Percentiles rank a stretch among this genome's conserved stretches.
phyloP scores from a whole-genome alignment of 2,888 invertebrate genomes.

The Apoda limacodes region DNA sequence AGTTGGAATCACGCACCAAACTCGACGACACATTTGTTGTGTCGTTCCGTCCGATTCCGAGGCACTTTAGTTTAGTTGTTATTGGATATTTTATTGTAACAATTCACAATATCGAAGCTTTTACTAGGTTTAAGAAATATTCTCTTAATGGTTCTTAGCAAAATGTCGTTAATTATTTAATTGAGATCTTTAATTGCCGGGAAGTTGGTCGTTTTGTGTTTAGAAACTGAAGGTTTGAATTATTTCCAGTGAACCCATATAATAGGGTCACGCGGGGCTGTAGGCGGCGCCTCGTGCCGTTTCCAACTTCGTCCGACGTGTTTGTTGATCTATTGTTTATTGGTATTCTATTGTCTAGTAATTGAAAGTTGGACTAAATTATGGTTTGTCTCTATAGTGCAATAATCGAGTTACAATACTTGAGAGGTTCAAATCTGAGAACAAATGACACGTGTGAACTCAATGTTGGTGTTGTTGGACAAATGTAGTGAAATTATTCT shows the following conservation, averaged over 20 bases:
- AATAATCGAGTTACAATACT: no score
- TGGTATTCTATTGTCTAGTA: constrained; percentile 28
- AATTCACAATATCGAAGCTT: no score
- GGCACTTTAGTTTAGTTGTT: no score
- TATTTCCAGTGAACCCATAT: constrained; percentile 39
- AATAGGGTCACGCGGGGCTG: constrained; percentile 38
- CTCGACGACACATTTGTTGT: no score
- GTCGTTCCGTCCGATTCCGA: no score
- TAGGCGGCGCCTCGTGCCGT: constrained; percentile 28
- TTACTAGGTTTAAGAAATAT: no score
- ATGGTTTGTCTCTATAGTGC: no score
- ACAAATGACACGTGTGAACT: constrained; percentile 10
- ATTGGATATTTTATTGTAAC: no score
- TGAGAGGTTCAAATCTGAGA: constrained; percentile 6
- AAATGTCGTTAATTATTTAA: constrained; percentile 9
- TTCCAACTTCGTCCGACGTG: constrained; percentile 26
- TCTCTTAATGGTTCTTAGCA: constrained; percentile 1
- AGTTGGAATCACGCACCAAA: constrained; percentile 54
- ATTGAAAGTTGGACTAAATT: no score
- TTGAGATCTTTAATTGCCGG: constrained; percentile 36
- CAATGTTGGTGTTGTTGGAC: constrained; percentile 17
- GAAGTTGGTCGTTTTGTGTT: constrained; percentile 37
- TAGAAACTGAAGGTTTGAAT: constrained; percentile 40
- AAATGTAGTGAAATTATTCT: no score
- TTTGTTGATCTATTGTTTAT: constrained; percentile 27